Conservation (phyloP, 2,888 invertebrate species). For the Unio delphinus region DNA sequence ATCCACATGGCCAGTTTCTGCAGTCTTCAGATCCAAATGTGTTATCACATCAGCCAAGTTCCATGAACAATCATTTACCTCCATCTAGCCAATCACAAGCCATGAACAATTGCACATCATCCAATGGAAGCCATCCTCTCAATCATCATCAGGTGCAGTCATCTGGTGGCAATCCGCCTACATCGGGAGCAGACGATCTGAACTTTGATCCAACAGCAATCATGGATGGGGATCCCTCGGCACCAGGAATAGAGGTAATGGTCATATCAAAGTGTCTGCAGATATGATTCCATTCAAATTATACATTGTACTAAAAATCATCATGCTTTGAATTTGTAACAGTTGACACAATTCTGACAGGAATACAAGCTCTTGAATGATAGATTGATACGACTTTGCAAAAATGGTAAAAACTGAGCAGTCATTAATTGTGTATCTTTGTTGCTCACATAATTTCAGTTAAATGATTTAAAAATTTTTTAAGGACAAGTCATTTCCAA, state of each 20-base stretch:
- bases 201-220: constrained; percentile 91
- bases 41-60: constrained; percentile 41
- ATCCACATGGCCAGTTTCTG: constrained; percentile 21
- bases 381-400: too few relatives aligned
- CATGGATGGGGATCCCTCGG: constrained; percentile 89
- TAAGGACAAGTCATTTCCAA: too few relatives aligned
- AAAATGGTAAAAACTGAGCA: too few relatives aligned
- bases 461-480: too few relatives aligned
- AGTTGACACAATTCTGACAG: too few relatives aligned
- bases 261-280: too few relatives aligned
- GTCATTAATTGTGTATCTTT: too few relatives aligned
- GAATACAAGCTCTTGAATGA: too few relatives aligned
- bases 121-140: constrained; percentile 51
- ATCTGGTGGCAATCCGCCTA: constrained; percentile 27
- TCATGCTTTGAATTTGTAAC: too few relatives aligned
- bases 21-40: constrained; percentile 29
- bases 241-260: constrained; percentile 92
- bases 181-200: constrained; percentile 47
- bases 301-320: too few relatives aligned
- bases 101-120: constrained; percentile 31
- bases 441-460: too few relatives aligned
- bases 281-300: too few relatives aligned
- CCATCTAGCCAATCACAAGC: constrained; percentile 54
- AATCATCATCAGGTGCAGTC: constrained; percentile 45
- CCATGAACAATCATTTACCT: constrained; percentile 41